These are phyloP conservation scores for Napeogenes inachia DNA, from an alignment of 2,888 invertebrate species.

Conservation along the genomic window DNA sequence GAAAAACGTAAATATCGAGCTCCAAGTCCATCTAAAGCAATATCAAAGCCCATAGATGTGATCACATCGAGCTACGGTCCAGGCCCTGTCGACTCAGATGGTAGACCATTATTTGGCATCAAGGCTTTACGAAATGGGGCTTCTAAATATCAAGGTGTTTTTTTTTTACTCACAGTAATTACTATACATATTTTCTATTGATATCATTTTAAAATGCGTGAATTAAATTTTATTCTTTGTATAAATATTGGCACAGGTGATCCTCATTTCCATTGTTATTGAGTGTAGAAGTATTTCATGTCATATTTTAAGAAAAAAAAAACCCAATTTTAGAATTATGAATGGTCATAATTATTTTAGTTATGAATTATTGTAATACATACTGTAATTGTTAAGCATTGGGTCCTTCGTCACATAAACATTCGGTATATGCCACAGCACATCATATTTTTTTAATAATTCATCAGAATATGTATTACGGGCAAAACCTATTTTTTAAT, in stretches of 20 bases:
- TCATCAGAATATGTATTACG: too few species aligned
- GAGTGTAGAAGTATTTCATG: too few species aligned
- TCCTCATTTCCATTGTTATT: too few species aligned
- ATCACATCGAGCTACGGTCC: slow-evolving; percentile 90
- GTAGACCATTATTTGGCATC: slow-evolving; percentile 87
- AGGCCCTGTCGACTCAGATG: slow-evolving; percentile 88
- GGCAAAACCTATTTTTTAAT: too few species aligned
- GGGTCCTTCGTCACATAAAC: too few species aligned
- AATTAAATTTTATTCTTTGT: slow-evolving; percentile 11
- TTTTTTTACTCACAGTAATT: slow-evolving; percentile 8
- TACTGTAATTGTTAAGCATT: too few species aligned
- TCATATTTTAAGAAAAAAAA: too few species aligned
- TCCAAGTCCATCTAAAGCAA: slow-evolving; percentile 58
- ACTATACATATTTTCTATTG: neutral
- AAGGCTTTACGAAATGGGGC: slow-evolving; percentile 81
- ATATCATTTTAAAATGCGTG: slow-evolving; percentile 7
- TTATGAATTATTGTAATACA: too few species aligned
- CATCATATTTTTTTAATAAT: too few species aligned
- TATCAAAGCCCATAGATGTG: slow-evolving; percentile 76
- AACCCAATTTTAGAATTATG: too few species aligned
- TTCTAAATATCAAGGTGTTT: slow-evolving; percentile 80
- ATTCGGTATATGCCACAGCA: too few species aligned
- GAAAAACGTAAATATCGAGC: slow-evolving; percentile 64
- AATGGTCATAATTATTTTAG: too few species aligned
- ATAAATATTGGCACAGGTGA: slow-evolving; percentile 24